Conservation (phyloP, 2,888 invertebrate species). For the Netelia melanura region DNA sequence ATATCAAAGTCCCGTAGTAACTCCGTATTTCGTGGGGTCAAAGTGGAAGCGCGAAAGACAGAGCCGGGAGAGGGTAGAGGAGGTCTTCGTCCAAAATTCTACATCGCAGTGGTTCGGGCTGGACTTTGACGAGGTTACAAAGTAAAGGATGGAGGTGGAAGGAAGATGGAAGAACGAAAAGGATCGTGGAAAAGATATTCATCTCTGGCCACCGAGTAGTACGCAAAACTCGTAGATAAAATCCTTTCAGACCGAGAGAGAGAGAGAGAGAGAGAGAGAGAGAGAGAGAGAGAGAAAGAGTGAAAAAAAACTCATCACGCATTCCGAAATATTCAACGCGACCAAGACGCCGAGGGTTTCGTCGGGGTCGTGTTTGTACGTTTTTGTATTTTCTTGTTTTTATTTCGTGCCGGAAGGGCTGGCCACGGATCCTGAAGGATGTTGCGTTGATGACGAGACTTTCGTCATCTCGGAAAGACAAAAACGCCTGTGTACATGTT, state of each 20-base stretch:
- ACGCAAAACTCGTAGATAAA: slow-evolving; percentile 8
- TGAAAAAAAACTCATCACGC: slow-evolving; percentile 66
- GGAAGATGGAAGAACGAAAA: slow-evolving; percentile 10
- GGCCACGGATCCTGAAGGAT: slow-evolving; percentile 34
- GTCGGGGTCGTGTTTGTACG: slow-evolving; percentile 12
- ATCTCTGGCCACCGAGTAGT: slow-evolving; percentile 11
- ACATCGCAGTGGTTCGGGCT: background rate
- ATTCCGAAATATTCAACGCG: slow-evolving; percentile 52
- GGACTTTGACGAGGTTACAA: background rate
- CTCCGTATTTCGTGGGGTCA: slow-evolving; percentile 20
- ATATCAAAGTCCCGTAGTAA: slow-evolving; percentile 23
- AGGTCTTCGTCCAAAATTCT: background rate
- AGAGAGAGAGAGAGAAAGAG: slow-evolving; percentile 42
- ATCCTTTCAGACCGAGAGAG: slow-evolving; percentile 12
- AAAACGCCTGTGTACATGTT: background rate
- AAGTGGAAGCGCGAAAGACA: background rate
- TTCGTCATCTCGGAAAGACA: background rate
- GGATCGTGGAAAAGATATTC: slow-evolving; percentile 24
- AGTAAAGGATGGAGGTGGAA: background rate
- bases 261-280: slow-evolving; percentile 29
- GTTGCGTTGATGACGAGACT: slow-evolving; percentile 41
- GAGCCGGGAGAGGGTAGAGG: background rate
- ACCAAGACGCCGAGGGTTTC: background rate
- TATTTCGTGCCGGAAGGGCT: slow-evolving; percentile 38
- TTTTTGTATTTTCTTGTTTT: slow-evolving; percentile 15